Conservation (phyloP, 92 coral and sea anemone species). For the Metridium senile region DNA sequence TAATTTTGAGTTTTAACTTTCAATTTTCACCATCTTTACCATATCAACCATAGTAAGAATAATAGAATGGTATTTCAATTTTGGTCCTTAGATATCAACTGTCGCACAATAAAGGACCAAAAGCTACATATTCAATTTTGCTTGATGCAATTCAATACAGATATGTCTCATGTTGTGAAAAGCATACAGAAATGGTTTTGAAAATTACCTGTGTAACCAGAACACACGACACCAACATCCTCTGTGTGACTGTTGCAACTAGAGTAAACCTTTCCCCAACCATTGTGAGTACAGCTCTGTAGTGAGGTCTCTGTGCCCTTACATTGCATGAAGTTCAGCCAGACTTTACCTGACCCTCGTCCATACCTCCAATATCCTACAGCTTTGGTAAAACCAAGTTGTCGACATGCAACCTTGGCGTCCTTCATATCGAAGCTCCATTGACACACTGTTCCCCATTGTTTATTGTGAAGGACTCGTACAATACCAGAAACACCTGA, state of each 20-base stretch:
- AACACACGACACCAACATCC: conserved; percentile 2
- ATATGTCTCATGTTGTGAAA: background rate
- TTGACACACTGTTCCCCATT: conserved; percentile 35
- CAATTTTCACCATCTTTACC: no score
- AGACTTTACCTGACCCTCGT: background rate
- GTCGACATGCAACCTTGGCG: conserved; percentile 32
- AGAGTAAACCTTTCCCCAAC: background rate
- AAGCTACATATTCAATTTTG: no score
- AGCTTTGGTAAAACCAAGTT: conserved; percentile 42
- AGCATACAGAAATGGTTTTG: background rate
- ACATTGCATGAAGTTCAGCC: background rate
- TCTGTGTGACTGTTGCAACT: background rate
- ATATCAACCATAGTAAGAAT: no score
- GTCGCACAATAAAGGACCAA: no score
- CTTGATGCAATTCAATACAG: no score
- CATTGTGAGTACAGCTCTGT: background rate
- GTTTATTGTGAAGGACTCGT: conserved; percentile 4
- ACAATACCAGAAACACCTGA: background rate
- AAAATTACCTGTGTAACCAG: background rate
- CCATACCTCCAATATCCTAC: background rate
- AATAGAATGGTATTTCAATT: no score
- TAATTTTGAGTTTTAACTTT: no score
- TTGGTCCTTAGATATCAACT: no score
- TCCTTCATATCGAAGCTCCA: conserved; percentile 7
- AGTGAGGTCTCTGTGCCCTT: conserved; percentile 2